Evolutionary conservation across 2,888 invertebrate species (phyloP).

Genomic region (Muschampia plurimacula): DNA sequence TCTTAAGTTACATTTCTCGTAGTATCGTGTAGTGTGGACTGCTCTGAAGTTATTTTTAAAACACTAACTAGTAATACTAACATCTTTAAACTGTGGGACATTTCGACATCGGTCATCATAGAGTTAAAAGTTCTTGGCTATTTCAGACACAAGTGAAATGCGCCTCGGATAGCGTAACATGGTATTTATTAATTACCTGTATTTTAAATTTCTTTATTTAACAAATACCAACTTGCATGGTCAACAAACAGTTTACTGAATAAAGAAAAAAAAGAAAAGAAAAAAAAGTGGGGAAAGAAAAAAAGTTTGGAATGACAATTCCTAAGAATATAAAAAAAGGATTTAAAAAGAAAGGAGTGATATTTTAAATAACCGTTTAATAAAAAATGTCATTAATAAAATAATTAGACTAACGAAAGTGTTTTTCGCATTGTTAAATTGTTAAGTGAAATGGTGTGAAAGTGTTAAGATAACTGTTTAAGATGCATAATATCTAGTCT

Average conservation of each 20-base stretch:
- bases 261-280: no score
- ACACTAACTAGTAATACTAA: conserved; percentile 53
- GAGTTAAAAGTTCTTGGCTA: conserved; percentile 54
- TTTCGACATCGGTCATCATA: conserved; percentile 70
- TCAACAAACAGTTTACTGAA: no score
- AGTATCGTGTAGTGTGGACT: conserved; percentile 46
- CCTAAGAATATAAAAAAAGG: not conserved
- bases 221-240: no score
- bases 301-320: not conserved
- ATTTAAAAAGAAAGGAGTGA: not conserved
- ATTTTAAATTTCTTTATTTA: conserved; percentile 40
- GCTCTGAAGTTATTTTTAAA: conserved; percentile 61
- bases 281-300: not conserved
- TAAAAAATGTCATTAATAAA: no score
- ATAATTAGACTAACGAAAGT: not conserved
- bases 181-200: conserved; percentile 48
- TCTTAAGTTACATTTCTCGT: conserved; percentile 59
- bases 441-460: not conserved
- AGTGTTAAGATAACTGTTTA: not conserved
- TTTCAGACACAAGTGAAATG: conserved; percentile 56
- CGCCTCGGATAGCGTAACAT: conserved; percentile 60
- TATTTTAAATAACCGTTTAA: no score
- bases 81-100: conserved; percentile 65
- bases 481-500: conserved; percentile 42
- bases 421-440: not conserved